Conservation (phyloP, 2,113 vertebrate genomes). For the Phycodurus eques region DNA sequence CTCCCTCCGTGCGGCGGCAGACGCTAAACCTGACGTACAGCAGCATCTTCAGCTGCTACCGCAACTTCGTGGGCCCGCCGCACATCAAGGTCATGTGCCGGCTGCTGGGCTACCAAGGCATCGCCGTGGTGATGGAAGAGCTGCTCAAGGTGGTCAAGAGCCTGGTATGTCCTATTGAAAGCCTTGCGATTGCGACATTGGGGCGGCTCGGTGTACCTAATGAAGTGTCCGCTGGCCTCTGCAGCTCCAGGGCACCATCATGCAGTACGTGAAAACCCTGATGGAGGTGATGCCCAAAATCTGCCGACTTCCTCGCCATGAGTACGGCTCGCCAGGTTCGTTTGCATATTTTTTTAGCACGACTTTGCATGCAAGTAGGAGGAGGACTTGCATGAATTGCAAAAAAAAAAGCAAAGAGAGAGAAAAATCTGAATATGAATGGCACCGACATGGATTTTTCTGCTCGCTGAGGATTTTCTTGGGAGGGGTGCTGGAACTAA, state of each 20-base stretch:
- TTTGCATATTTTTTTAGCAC: background rate
- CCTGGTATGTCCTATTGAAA: slow-evolving; percentile 75
- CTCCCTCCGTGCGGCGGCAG: slow-evolving; percentile 60
- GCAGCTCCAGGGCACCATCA: slow-evolving; percentile 95
- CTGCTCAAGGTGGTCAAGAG: slow-evolving; percentile 98
- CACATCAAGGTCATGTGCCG: slow-evolving; percentile 98
- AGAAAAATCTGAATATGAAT: too few relatives aligned
- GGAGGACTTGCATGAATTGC: too few relatives aligned
- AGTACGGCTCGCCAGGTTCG: slow-evolving; percentile 90
- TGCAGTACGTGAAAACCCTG: slow-evolving; percentile 97
- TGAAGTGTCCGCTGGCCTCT: background rate
- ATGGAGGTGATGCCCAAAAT: slow-evolving; percentile 99
- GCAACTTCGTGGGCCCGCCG: slow-evolving; percentile 96
- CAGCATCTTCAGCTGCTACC: slow-evolving; percentile 92
- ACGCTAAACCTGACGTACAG: slow-evolving; percentile 96
- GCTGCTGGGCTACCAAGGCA: slow-evolving; percentile 95
- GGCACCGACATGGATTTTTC: too few relatives aligned
- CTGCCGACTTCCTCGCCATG: slow-evolving; percentile 91
- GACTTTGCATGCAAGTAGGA: too few relatives aligned
- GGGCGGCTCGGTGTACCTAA: background rate
- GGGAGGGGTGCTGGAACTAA: too few relatives aligned
- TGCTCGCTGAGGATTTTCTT: too few relatives aligned
- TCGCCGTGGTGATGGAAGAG: slow-evolving; percentile 98
- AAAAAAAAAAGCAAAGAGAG: too few relatives aligned
- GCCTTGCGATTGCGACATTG: background rate